Conservation (phyloP, 1,140 invertebrate genomes). For the Scaptomyza montana region DNA sequence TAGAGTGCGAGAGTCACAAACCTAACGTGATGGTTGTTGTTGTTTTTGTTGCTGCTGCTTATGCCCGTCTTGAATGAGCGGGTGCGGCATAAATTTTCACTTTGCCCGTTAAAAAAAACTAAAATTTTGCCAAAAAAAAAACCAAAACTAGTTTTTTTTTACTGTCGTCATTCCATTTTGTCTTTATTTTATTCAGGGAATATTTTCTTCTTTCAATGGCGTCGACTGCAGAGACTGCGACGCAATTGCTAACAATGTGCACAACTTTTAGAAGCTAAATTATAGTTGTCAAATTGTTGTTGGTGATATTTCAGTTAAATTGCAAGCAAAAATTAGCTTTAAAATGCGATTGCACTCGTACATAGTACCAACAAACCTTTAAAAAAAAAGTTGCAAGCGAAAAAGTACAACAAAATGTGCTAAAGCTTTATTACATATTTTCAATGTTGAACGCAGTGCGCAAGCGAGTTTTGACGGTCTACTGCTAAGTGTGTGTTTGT, state of each 20-base stretch:
- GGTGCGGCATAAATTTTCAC: conserved; percentile 72
- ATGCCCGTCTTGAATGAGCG: conserved; percentile 38
- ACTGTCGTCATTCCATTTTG: conserved; percentile 41
- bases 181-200: conserved; percentile 42
- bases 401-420: not conserved
- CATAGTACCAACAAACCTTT: no score
- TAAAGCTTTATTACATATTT: conserved; percentile 47
- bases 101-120: conserved; percentile 38
- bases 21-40: conserved; percentile 30
- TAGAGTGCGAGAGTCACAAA: conserved; percentile 24
- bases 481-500: conserved; percentile 14
- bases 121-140: conserved; percentile 61
- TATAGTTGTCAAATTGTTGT: conserved; percentile 21
- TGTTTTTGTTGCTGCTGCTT: conserved; percentile 25
- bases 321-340: no score
- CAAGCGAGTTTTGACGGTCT: conserved; percentile 65
- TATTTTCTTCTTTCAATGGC: conserved; percentile 38
- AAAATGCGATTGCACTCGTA: no score
- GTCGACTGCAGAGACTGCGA: conserved; percentile 4
- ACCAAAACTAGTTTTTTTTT: conserved; percentile 58
- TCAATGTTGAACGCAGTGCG: conserved; percentile 51
- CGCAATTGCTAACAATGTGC: conserved; percentile 46
- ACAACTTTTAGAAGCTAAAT: conserved; percentile 67
- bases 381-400: no score
- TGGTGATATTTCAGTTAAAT: no score